Base-by-base conservation (phyloP, 2,113 vertebrate species). In the Percopsis transmontana region DNA sequence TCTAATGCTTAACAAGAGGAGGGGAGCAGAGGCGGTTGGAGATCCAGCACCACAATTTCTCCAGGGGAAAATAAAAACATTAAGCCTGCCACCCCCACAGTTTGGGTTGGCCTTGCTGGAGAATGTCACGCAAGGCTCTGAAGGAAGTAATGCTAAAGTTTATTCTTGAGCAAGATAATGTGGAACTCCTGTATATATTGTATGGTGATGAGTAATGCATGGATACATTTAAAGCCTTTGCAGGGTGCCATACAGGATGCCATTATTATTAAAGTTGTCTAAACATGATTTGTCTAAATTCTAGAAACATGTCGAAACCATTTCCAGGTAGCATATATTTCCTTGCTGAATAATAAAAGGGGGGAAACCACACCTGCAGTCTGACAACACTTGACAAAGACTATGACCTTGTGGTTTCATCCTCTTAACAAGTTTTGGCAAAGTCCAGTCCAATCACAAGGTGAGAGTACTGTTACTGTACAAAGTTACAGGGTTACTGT, bases 371-470 rank as follows among this genome's bases (percentile, higher is more conserved):
- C 5, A 19, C 33, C 45, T 15, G n/a, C 5, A 47, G 18, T 23
- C 19, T 45, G 55, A 48, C 62, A 47, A 23, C 24, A 14, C 19
- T 21, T 44, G 19, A 21, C 18, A 23, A 12, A 1, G 14, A 13
- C 12, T 24, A 15, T 60, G 39, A 21, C 48, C 42, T 53, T 19
- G 53, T 21, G 39, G 24, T 79, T 81, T 75, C 59, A 24, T 40
- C 44, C 9, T 51, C 9, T 20, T 11, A 47, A 60, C 85, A 77
- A 70, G 83, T 71, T 19, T 66, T 47, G 68, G 70, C 80, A 77
- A 33, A 54, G 58, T 54, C 59, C 27, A 23, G 51, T 83, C 74
- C 80, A 69, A 53, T 65, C 54, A 44, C 33, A 15, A 62, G 41
- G n/a, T 53, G 23, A 40, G 18, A 40, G 18, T 68, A 72, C 45